Conservation (phyloP, 2,797 vertebrate species). For the Apodemus agrarius region DNA sequence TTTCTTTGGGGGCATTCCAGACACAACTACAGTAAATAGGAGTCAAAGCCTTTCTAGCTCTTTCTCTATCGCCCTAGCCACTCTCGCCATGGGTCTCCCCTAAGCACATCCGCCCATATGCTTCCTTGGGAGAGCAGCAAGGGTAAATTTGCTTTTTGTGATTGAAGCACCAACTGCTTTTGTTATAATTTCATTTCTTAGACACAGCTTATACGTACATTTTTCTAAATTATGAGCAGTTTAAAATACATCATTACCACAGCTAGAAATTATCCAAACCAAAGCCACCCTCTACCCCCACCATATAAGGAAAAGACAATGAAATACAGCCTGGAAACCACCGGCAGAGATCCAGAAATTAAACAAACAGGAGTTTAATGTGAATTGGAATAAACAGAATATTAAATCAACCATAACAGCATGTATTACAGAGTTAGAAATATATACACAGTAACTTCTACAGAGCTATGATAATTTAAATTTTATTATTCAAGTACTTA, state of each 20-base stretch:
- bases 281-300: not conserved
- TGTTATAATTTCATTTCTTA: constrained; percentile 36
- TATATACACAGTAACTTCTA: constrained; percentile 65
- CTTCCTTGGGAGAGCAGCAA: not conserved
- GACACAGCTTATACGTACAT: constrained; percentile 5
- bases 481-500: constrained; percentile 49
- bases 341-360: constrained; percentile 56
- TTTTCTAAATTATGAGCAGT: constrained; percentile 40
- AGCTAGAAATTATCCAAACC: constrained; percentile 37
- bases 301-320: constrained; percentile 14
- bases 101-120: not conserved
- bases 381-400: constrained; percentile 63
- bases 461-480: constrained; percentile 63
- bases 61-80: not conserved
- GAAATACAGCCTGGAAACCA: constrained; percentile 24
- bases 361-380: constrained; percentile 59
- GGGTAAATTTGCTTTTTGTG: not conserved
- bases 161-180: constrained; percentile 14
- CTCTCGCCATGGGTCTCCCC: not conserved
- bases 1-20: not conserved
- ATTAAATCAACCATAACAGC: constrained; percentile 67
- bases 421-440: constrained; percentile 64
- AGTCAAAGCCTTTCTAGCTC: not conserved
- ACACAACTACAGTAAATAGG: not conserved
- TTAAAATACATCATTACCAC: constrained; percentile 24